Percentiles rank a stretch among this genome's conserved stretches.
Conservation (phyloP, 2,888 invertebrate genomes). For the Acheta domesticus region DNA sequence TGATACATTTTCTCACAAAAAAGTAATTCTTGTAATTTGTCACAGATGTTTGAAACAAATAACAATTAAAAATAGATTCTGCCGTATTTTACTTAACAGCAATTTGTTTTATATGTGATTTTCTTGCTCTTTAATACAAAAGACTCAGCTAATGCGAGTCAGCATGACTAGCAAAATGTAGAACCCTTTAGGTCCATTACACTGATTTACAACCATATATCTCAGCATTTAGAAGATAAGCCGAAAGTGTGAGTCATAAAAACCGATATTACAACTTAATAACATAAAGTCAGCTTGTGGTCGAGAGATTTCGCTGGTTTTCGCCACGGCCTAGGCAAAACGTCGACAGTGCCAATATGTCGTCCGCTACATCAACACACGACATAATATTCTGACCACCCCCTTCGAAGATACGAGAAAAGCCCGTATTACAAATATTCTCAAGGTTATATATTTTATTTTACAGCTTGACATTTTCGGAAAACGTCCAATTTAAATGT, state of each 20-base stretch:
- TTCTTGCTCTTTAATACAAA: too few species aligned
- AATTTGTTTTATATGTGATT: too few species aligned
- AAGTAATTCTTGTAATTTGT: too few species aligned
- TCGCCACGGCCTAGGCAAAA: background rate
- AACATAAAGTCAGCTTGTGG: too few species aligned
- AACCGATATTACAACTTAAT: background rate
- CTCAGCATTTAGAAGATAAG: constrained; percentile 5
- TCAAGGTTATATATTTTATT: constrained; percentile 18
- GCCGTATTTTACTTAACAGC: too few species aligned
- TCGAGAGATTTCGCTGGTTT: too few species aligned
- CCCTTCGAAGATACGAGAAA: constrained; percentile 4
- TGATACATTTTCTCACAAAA: too few species aligned
- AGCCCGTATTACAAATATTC: background rate
- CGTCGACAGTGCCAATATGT: background rate
- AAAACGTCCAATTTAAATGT: constrained; percentile 18
- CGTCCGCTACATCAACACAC: background rate
- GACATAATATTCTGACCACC: constrained; percentile 9
- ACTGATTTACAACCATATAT: background rate
- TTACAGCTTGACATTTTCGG: constrained; percentile 2
- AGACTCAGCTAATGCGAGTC: too few species aligned
- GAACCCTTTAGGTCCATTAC: too few species aligned
- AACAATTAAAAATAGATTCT: too few species aligned
- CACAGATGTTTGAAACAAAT: too few species aligned
- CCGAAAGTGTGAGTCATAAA: background rate
- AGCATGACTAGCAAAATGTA: too few species aligned